Percentiles rank a stretch among this genome's conserved stretches.
Conservation (phyloP, 1,140 invertebrate genomes). For the Heterodera schachtii region DNA sequence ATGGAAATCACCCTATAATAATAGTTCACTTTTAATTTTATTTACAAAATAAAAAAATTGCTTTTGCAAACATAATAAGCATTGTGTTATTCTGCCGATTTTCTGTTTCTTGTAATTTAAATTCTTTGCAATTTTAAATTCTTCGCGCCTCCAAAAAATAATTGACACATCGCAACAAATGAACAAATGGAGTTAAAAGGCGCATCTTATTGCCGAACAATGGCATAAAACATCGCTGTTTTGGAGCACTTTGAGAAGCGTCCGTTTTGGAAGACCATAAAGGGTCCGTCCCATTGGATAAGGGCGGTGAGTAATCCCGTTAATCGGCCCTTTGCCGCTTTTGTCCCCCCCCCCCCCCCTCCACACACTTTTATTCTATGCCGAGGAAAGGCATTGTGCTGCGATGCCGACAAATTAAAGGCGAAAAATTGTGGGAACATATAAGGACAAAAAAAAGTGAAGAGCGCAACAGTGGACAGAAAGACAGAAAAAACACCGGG, state of each 20-base stretch:
- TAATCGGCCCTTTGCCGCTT: background rate
- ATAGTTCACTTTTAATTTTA: too few species aligned
- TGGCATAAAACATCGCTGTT: background rate
- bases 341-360: too few species aligned
- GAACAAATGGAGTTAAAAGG: background rate
- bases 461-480: background rate
- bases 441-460: conserved; percentile 4
- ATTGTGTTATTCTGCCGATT: too few species aligned
- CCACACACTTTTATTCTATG: background rate
- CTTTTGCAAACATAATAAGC: too few species aligned
- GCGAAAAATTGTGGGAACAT: background rate
- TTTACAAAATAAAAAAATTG: too few species aligned
- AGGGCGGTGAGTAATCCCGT: background rate
- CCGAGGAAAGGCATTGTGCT: background rate
- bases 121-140: too few species aligned
- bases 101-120: too few species aligned
- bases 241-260: background rate
- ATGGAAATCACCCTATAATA: too few species aligned
- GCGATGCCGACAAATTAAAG: conserved; percentile 17
- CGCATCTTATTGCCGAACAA: background rate
- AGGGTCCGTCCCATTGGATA: background rate
- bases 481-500: background rate
- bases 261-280: background rate
- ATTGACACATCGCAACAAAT: conserved; percentile 1
- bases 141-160: background rate